A percentile compares a stretch with the other conserved stretches of the same genome.
These are phyloP conservation scores for Allolobophora icterica DNA, from an alignment of 2,888 invertebrate species.

Conservation along the genomic window DNA sequence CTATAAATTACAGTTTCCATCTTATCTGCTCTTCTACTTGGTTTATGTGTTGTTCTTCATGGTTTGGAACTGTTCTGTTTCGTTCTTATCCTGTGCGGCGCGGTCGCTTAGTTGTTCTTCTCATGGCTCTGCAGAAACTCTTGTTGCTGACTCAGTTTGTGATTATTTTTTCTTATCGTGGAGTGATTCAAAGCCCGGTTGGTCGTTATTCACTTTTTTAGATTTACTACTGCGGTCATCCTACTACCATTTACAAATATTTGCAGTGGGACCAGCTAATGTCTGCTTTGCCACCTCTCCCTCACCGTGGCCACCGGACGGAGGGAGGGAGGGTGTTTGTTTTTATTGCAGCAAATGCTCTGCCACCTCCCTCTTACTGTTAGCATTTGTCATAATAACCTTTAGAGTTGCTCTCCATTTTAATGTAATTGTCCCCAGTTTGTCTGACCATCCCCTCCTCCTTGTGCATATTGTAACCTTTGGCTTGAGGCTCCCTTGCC, in stretches of 20 bases:
- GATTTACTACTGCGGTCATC: constrained; percentile 11
- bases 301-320: neutral
- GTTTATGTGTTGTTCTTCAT: constrained; percentile 3
- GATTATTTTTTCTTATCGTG: constrained; percentile 17
- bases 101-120: neutral
- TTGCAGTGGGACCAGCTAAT: neutral
- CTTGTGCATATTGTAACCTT: neutral
- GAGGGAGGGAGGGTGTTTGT: neutral
- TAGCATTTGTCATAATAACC: constrained; percentile 11
- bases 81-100: neutral
- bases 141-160: neutral
- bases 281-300: neutral
- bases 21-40: constrained; percentile 1
- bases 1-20: neutral
- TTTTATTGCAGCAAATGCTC: neutral
- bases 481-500: neutral
- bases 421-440: constrained; percentile 17
- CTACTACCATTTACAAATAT: constrained; percentile 11
- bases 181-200: neutral
- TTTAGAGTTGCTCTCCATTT: neutral
- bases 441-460: neutral
- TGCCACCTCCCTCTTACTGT: neutral
- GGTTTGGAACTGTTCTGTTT: neutral
- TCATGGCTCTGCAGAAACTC: neutral
- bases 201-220: neutral